Evolutionary conservation across 1,140 invertebrate species (phyloP).

Genomic region (Drosophila lacteicornis): DNA sequence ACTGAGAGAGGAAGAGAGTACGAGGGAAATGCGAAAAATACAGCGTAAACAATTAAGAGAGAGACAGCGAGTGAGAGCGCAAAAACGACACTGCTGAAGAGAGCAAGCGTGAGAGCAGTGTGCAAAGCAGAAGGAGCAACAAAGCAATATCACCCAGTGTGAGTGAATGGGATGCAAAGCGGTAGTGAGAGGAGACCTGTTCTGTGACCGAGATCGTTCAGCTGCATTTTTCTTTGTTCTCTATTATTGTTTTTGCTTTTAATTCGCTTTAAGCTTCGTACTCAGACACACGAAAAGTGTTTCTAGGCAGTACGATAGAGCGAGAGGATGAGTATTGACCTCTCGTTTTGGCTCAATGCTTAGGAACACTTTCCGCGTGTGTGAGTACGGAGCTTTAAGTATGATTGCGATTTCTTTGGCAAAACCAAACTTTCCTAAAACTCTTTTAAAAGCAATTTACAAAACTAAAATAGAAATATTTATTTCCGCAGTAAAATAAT

Average conservation of each 20-base stretch:
- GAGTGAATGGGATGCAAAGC: neutral
- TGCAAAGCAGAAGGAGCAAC: neutral
- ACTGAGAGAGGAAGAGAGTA: neutral
- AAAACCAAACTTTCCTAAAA: too few relatives aligned
- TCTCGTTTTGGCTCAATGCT: too few relatives aligned
- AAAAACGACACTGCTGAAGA: neutral
- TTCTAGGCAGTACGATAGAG: too few relatives aligned
- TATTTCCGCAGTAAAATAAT: too few relatives aligned
- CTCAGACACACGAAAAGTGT: too few relatives aligned
- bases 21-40: neutral
- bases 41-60: neutral
- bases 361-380: too few relatives aligned
- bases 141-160: neutral
- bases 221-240: neutral
- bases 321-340: too few relatives aligned
- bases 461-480: too few relatives aligned
- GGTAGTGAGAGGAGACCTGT: conserved; percentile 14
- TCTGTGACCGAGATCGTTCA: conserved; percentile 8
- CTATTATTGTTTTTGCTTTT: neutral
- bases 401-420: neutral
- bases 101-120: neutral
- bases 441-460: too few relatives aligned
- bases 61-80: neutral
- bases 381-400: too few relatives aligned
- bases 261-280: too few relatives aligned